phyloP scores from a whole-genome alignment of 2,113 vertebrate species.

The Tetrax tetrax region DNA sequence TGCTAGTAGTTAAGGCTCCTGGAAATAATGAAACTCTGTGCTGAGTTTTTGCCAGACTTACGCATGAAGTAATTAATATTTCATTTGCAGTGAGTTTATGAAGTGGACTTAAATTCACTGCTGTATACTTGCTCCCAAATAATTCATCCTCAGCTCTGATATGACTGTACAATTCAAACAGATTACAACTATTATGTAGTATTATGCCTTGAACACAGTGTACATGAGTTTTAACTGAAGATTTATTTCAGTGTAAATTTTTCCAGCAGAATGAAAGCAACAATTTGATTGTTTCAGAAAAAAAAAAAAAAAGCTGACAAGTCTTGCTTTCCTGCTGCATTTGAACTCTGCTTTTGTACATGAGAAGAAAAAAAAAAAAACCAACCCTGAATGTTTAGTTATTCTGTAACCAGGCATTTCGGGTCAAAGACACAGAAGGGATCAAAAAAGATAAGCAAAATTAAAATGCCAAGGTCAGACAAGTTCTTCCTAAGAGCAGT shows the following conservation, averaged over 20 bases:
- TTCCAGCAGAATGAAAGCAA: background rate
- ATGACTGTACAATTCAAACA: background rate
- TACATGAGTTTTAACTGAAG: background rate
- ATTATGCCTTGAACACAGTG: background rate
- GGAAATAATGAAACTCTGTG: background rate
- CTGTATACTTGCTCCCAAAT: background rate
- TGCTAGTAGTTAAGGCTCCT: background rate
- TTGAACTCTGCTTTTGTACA: slow-evolving; percentile 61
- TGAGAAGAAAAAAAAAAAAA: background rate
- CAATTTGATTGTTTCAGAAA: background rate
- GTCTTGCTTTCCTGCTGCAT: slow-evolving; percentile 11
- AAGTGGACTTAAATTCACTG: background rate
- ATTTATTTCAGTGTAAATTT: background rate
- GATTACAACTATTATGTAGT: background rate
- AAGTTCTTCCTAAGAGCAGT: background rate
- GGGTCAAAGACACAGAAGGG: slow-evolving; percentile 73
- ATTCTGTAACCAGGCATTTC: slow-evolving; percentile 75
- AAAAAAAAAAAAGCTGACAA: background rate
- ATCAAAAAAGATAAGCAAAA: slow-evolving; percentile 62
- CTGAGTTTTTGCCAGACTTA: background rate
- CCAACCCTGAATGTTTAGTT: slow-evolving; percentile 57
- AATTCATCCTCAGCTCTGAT: background rate
- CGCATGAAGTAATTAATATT: background rate
- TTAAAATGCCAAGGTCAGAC: slow-evolving; percentile 31
- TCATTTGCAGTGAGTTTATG: background rate